Base-by-base conservation (phyloP, 2,888 invertebrate genomes). In the Deilephila porcellus region DNA sequence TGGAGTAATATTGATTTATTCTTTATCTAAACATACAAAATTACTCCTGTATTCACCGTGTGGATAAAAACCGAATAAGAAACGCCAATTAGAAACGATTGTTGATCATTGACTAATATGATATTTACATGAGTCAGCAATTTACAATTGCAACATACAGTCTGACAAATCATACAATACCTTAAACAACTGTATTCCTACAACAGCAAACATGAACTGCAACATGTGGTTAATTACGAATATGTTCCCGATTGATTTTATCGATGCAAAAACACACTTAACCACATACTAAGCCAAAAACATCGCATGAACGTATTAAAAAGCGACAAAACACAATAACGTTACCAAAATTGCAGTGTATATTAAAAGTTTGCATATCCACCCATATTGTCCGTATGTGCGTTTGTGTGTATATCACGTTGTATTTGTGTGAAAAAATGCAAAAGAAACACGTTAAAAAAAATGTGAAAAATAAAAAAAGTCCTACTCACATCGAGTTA, bases 141-240 rank as follows among this genome's bases (percentile, higher is more conserved):
- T 45, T 45, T 56, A 5, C 5, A n/a, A 67, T 25, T 52, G 8
- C 62, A 20, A 67, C 56, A 59, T 59, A 71, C 63, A 72, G 25
- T 25, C 20, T 45, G 70, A 45, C 53, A 74, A 71, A 52, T 78
- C 83, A 86, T 84, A 81, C 90, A 91, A 94, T 97, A 98, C 98
- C 97, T 99, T 99, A 96, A 99, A 99, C 86, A 99, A 97, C 95
- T 99, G 99, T 90, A 99, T 99, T 94, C 99, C 99, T 94, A 99
- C 98, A 91, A 99, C 99, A 95, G 99, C 98, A 95, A 99, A 99
- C 99, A 99, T 99, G 96, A 99, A 99, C 96, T 99, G 98, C 92
- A 99, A 97, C 94, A 99, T 97, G 95, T 99, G 98, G 93, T 99
- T 99, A 95, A 99, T 99, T 96, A 99, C 96, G 97, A 99, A 98